Percentiles rank a stretch among this genome's conserved stretches.
These are phyloP conservation scores for Dipodomys spectabilis DNA, from an alignment of 2,113 vertebrate genomes.

Conservation along the genomic window DNA sequence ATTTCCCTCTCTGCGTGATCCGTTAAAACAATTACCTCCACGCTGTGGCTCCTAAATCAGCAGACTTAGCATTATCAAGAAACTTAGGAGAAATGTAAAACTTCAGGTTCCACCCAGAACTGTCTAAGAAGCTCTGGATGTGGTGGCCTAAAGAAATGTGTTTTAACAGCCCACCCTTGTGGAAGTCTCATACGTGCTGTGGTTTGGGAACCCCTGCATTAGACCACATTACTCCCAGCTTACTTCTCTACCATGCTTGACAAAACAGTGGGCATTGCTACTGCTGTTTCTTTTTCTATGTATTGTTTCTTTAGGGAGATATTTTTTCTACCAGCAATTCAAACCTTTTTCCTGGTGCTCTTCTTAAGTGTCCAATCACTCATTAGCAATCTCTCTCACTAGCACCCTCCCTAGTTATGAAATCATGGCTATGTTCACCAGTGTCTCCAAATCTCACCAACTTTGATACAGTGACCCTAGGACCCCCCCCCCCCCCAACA, in stretches of 20 bases:
- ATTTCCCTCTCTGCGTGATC: background rate
- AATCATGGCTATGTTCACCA: background rate
- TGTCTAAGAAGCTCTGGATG: background rate
- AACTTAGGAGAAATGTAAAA: background rate
- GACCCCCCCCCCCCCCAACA: no score
- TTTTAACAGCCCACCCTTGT: fast-evolving
- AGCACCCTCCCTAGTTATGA: background rate
- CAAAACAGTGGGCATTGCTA: background rate
- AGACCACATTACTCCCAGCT: no score
- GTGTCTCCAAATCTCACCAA: background rate
- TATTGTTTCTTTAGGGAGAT: background rate
- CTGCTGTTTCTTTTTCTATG: no score
- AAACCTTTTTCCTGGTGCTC: background rate
- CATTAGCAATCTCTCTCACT: background rate
- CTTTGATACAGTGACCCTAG: background rate
- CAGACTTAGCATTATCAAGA: background rate
- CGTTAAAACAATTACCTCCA: background rate
- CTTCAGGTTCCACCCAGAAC: background rate
- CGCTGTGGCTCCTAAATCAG: background rate
- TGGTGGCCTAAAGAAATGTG: background rate
- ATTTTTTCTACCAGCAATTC: background rate
- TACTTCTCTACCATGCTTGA: background rate
- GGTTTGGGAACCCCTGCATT: background rate
- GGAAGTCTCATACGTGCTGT: background rate
- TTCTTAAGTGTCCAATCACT: background rate